A percentile compares a stretch with the other conserved stretches of the same genome.
These are phyloP conservation scores for Drosophila limbata DNA, from an alignment of 2,888 invertebrate genomes.

Conservation along the genomic window DNA sequence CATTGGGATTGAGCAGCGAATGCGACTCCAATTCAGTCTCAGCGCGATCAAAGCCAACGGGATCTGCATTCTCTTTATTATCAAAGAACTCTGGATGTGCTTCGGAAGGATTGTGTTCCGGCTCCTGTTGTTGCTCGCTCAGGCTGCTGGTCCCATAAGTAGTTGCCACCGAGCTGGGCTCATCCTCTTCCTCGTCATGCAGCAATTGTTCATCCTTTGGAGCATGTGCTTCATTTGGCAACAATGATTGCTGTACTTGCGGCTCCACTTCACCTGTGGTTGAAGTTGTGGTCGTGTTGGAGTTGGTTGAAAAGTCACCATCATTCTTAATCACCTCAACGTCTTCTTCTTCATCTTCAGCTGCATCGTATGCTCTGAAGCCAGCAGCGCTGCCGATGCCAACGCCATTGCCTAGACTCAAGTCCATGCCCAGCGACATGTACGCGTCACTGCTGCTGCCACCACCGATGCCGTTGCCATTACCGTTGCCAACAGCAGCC, in stretches of 20 bases:
- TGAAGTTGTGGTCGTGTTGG: slow-evolving; percentile 72
- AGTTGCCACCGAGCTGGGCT: slow-evolving; percentile 82
- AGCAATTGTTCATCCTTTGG: slow-evolving; percentile 24
- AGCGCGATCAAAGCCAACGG: slow-evolving; percentile 14
- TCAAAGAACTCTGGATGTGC: slow-evolving; percentile 46
- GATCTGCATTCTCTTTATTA: slow-evolving; percentile 68
- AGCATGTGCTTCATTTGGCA: slow-evolving; percentile 5
- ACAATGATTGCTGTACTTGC: slow-evolving; percentile 24
- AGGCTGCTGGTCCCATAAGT: slow-evolving; percentile 82
- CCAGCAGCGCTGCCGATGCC: slow-evolving; percentile 41
- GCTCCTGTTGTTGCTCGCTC: slow-evolving; percentile 68
- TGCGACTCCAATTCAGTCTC: slow-evolving; percentile 87
- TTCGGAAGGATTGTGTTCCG: slow-evolving; percentile 20
- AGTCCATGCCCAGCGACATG: slow-evolving; percentile 64
- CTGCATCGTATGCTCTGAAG: slow-evolving; percentile 39
- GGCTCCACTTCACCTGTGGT: slow-evolving; percentile 52
- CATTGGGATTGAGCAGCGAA: slow-evolving; percentile 93
- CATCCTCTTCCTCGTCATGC: slow-evolving; percentile 74
- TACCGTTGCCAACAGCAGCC: slow-evolving; percentile 47
- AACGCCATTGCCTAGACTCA: slow-evolving; percentile 63
- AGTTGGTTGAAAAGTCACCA: slow-evolving; percentile 80
- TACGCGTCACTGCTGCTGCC: slow-evolving; percentile 49
- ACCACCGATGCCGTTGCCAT: slow-evolving; percentile 35
- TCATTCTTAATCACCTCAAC: slow-evolving; percentile 80
- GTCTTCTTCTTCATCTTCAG: slow-evolving; percentile 67